Percentiles rank a stretch among this genome's conserved stretches.
Conservation (phyloP, 2,113 vertebrate genomes). For the Albula goreensis region DNA sequence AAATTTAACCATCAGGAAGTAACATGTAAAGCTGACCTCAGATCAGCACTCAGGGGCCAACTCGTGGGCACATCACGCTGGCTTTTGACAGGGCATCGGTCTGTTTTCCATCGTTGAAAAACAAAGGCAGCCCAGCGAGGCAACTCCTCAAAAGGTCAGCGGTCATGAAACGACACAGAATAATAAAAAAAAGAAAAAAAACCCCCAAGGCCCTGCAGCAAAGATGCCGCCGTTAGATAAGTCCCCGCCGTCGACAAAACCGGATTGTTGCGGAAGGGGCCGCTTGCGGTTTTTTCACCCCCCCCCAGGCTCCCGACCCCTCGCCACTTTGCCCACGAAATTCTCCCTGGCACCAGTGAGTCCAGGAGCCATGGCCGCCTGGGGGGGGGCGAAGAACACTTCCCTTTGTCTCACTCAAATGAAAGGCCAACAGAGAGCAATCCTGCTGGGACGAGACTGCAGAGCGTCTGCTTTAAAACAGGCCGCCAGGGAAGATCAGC, state of each 20-base stretch:
- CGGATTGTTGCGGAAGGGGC: constrained; percentile 42
- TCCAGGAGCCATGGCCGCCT: constrained; percentile 42
- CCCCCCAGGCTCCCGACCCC: constrained; percentile 41
- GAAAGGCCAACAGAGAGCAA: neutral
- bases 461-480: neutral
- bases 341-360: constrained; percentile 67
- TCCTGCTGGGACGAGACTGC: neutral
- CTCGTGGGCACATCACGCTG: too few species aligned
- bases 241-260: constrained; percentile 40
- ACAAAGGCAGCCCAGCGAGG: too few species aligned
- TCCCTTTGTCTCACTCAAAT: constrained; percentile 49
- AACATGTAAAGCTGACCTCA: too few species aligned
- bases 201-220: too few species aligned
- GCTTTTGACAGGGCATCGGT: too few species aligned
- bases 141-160: neutral
- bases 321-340: constrained; percentile 56
- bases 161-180: neutral
- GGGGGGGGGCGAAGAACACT: constrained; percentile 46
- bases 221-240: neutral
- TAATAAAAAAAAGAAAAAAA: too few species aligned
- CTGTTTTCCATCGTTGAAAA: too few species aligned
- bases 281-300: constrained; percentile 32
- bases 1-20: too few species aligned
- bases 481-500: neutral
- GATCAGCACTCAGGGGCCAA: neutral